Base-by-base conservation (phyloP, 2,888 invertebrate genomes). In the Diarsia dahlii region DNA sequence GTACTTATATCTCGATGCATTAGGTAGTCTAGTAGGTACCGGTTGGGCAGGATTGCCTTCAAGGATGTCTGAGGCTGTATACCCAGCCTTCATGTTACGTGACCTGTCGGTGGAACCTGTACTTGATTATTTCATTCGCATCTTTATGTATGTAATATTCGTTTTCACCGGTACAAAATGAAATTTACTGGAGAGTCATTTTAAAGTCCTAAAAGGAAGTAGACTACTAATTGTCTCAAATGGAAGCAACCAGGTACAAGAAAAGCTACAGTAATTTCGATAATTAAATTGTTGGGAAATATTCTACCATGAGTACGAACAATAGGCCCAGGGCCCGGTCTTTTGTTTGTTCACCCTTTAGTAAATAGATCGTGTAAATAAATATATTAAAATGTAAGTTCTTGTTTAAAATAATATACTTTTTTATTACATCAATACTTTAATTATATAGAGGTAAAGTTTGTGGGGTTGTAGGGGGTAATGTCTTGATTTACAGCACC, bases 31-130 rank as follows among this genome's bases (percentile, higher is more conserved):
- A 28, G 2, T 28, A 28, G 28, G 28, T 71, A 67, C 71, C 50
- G 64, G 78, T 80, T 69, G 9, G n/a, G 2, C 67, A 18, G 79
- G 71, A 72, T 79, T 82, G 62, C 58, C 39, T 69, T 81, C 74
- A 81, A 81, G 74, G 81, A 81, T 64, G 1, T 63, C 67, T 60
- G 28, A 13, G 54, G 12, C 48, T 63, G 46, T 15, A 62, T 63
- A 69, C 28, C 54, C 71, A 60, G 60, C 68, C 71, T 69, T 69
- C 71, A 76, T 9, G 10, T n/a, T 50, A 15, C 46, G 9, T 46
- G 52, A 67, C 78, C 60, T 50, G 13, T 65, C n/a, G n/a, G 23
- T n/a, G 13, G n/a, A 8, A 58, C 52, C 45, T 67, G 8, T n/a
- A 52, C 28, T 76, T 64, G n/a, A n/a, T 72, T 5, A 62, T 60